Percentiles rank a stretch among this genome's conserved stretches.
phyloP scores from a whole-genome alignment of 2,113 vertebrate genomes.

The Gymnobelideus leadbeateri region DNA sequence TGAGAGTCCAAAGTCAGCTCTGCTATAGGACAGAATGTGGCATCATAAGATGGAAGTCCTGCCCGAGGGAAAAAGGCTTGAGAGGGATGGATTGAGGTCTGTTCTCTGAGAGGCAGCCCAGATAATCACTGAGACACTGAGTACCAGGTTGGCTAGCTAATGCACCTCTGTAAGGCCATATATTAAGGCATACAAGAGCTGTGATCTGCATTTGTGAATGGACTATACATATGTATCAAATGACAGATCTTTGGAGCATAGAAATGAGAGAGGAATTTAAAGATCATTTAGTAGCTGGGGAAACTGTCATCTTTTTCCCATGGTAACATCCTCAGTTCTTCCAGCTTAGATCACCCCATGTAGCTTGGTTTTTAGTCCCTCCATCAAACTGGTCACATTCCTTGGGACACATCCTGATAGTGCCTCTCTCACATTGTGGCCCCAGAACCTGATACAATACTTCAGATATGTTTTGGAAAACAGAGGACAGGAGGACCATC shows the following conservation, averaged over 20 bases:
- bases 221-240: background rate
- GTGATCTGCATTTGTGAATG: background rate
- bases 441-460: background rate
- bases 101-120: background rate
- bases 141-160: background rate
- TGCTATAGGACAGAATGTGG: background rate
- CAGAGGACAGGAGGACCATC: background rate
- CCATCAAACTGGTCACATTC: background rate
- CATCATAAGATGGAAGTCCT: background rate
- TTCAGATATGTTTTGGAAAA: background rate
- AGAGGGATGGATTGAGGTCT: background rate
- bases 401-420: background rate
- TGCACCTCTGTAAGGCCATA: background rate
- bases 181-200: background rate
- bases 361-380: no score
- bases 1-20: background rate
- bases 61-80: background rate
- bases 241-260: background rate
- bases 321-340: no score
- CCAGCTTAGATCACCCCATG: no score
- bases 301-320: no score
- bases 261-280: background rate
- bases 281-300: background rate
- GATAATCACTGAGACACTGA: background rate
- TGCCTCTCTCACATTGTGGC: background rate